phyloP scores from a whole-genome alignment of 2,888 invertebrate genomes.

The Drosophila atripex region DNA sequence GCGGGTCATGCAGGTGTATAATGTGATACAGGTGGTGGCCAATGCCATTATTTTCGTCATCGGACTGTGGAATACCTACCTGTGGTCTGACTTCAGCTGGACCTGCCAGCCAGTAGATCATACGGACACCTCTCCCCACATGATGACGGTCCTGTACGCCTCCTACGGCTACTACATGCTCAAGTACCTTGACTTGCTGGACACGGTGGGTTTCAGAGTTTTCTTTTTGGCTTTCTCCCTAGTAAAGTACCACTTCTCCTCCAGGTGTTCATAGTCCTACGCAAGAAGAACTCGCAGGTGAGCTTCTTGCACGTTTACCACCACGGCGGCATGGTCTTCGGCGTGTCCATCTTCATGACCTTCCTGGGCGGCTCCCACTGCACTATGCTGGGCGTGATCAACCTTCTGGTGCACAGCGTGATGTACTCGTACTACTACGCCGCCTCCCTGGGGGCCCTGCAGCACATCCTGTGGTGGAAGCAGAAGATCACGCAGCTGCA shows the following conservation, averaged over 20 bases:
- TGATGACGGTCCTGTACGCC: constrained; percentile 83
- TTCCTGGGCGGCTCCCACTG: constrained; percentile 88
- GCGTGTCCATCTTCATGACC: constrained; percentile 87
- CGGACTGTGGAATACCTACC: constrained; percentile 64
- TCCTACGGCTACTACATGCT: constrained; percentile 88
- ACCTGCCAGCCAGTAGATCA: constrained; percentile 77
- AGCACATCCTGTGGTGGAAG: constrained; percentile 92
- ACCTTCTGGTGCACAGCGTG: constrained; percentile 90
- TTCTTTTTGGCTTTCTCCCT: neutral
- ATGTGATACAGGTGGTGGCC: constrained; percentile 85
- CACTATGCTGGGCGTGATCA: constrained; percentile 88
- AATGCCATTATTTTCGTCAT: constrained; percentile 62
- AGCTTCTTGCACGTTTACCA: constrained; percentile 94
- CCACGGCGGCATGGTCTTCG: constrained; percentile 91
- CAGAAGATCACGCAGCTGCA: constrained; percentile 93
- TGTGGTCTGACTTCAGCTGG: constrained; percentile 74
- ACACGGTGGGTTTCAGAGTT: constrained; percentile 85
- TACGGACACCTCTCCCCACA: constrained; percentile 71
- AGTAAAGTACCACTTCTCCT: neutral
- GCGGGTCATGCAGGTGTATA: constrained; percentile 88
- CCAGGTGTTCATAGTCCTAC: constrained; percentile 89
- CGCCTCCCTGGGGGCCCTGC: constrained; percentile 89
- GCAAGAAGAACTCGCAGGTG: constrained; percentile 93
- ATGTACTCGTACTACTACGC: constrained; percentile 94
- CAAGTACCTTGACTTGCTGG: constrained; percentile 89